Evolutionary conservation across 2,797 vertebrate genomes (phyloP), one percentile per base, ranked within the genome.

Genomic region (Anabas testudineus): DNA sequence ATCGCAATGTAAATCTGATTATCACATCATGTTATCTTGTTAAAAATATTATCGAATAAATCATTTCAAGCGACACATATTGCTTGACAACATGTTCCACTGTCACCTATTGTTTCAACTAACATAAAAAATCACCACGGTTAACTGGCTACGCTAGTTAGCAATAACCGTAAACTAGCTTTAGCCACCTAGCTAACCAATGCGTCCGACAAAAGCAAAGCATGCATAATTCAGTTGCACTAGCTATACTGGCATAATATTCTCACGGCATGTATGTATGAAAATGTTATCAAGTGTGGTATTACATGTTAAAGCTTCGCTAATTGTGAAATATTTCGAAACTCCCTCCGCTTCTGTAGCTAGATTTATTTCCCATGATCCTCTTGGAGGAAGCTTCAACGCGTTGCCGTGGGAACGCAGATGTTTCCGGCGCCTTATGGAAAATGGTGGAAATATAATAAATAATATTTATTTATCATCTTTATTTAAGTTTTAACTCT

Each of bases 291-390:
- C 10, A 62, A 5, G 2, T 2, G 0, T 0, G 0, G 1, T 46
- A 42, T 74, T 15, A 9, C 3, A 2, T 19, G 14, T 64, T 76
- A 39, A 47, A 67, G 9, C 9, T 53, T 7, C 39, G 36, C 24
- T 74, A 71, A 79, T 78, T 16, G 13, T 24, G 10, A 78, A 67
- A 77, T 53, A 48, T 80, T 94, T 93, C 86, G 87, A 94, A 94
- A 92, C 86, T 94, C 93, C 92, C 93, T 93, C 93, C 86, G 81
- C 78, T 85, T 77, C 80, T 49, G 46, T 32, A 41, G 54, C 68
- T 48, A 59, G 52, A 55, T 36, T 5, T 4, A 1, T 76, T 89
- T 88, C 92, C 91, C 91, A 89, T 88, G 88, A 92, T 84, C 72
- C 92, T 83, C 72, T 71, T 1, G 58, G 83, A 55, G 62, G 76